Evolutionary conservation across 23 tunicate species (phyloP).

Genomic region (Oikopleura vanhoeffeni): DNA sequence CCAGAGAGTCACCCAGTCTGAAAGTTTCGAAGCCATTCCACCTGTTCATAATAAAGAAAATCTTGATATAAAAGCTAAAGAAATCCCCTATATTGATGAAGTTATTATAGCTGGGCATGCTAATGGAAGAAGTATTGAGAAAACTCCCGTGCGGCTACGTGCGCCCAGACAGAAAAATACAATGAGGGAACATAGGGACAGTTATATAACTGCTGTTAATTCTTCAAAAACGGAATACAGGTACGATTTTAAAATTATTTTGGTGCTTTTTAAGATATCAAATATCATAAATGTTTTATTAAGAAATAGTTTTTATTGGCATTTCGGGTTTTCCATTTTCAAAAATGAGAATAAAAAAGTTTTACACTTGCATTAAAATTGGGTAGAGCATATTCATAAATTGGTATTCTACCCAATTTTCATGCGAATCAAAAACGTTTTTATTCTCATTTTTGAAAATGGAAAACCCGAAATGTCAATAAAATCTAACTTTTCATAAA

Average conservation of each 20-base stretch:
- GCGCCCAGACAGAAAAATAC: background rate
- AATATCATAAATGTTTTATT: too few species aligned
- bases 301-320: too few species aligned
- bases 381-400: too few species aligned
- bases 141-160: background rate
- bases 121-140: background rate
- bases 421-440: too few species aligned
- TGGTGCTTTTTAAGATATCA: background rate
- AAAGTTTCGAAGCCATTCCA: background rate
- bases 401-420: too few species aligned
- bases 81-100: background rate
- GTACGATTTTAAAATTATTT: background rate
- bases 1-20: background rate
- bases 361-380: too few species aligned
- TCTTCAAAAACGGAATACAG: background rate
- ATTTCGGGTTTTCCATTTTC: too few species aligned
- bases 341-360: too few species aligned
- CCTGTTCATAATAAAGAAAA: background rate
- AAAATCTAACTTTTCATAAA: too few species aligned
- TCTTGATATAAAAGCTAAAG: background rate
- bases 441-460: too few species aligned
- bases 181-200: conserved; percentile 1
- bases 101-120: too few species aligned
- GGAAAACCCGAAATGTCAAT: too few species aligned
- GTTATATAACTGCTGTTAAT: conserved; percentile 2